A percentile compares a stretch with the other conserved stretches of the same genome.
Conservation (phyloP, 2,797 vertebrate genomes). For the Xerus rutilus region DNA sequence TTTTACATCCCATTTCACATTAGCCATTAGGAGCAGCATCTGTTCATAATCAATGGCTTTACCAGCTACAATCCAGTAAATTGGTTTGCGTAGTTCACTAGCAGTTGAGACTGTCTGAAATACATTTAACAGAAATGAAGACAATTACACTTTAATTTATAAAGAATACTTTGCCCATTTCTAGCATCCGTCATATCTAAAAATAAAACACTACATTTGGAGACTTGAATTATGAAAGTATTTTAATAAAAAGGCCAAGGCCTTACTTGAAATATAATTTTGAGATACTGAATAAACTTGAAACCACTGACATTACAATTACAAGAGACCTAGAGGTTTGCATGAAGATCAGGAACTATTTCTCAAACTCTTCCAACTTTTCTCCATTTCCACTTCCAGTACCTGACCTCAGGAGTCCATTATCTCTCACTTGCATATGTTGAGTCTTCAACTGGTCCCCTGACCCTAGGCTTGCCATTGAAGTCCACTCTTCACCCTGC, state of each 20-base stretch:
- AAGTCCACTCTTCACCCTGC: background rate
- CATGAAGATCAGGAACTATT: background rate
- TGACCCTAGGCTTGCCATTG: background rate
- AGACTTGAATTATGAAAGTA: conserved; percentile 63
- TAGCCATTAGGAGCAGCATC: conserved; percentile 96
- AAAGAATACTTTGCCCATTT: conserved; percentile 2
- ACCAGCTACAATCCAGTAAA: conserved; percentile 99
- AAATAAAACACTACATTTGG: conserved; percentile 27
- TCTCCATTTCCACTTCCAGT: background rate
- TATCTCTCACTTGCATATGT: background rate
- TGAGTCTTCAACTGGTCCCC: background rate
- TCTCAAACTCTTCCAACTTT: background rate
- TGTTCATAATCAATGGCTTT: conserved; percentile 99
- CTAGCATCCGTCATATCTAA: background rate
- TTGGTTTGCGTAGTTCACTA: conserved; percentile 97
- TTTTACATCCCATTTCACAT: conserved; percentile 99
- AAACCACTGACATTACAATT: background rate
- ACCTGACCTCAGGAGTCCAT: background rate
- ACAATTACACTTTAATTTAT: conserved; percentile 48
- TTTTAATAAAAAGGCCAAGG: background rate
- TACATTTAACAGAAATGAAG: conserved; percentile 76
- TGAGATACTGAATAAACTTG: conserved; percentile 29
- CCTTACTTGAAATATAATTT: conserved; percentile 26
- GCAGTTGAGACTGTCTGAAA: conserved; percentile 98
- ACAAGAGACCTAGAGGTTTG: conserved; percentile 9